A percentile compares a stretch with the other conserved stretches of the same genome.
Conservation (phyloP, 1,140 invertebrate species). For the Hirudo medicinalis region DNA sequence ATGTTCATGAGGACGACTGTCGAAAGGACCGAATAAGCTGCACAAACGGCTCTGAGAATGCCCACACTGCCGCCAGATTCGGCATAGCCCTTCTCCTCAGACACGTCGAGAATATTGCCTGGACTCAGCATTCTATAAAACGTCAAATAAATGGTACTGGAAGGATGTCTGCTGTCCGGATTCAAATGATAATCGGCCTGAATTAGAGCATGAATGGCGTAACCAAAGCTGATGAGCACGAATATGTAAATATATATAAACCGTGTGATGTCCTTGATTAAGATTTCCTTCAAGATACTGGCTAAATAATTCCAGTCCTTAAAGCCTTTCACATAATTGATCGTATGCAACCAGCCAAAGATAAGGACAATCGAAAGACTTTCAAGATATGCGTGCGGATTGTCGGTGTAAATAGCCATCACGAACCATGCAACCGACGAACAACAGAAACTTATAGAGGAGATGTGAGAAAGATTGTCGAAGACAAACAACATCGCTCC, state of each 20-base stretch:
- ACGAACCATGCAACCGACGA: constrained; percentile 18
- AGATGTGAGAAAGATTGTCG: constrained; percentile 16
- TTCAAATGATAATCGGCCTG: constrained; percentile 12
- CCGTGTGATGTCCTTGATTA: constrained; percentile 23
- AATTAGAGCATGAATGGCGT: constrained; percentile 22
- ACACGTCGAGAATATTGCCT: constrained; percentile 20
- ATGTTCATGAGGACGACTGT: constrained; percentile 24
- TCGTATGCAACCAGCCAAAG: constrained; percentile 24
- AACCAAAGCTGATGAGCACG: constrained; percentile 23
- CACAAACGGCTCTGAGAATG: constrained; percentile 2
- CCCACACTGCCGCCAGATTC: constrained; percentile 11
- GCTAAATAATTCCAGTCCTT: constrained; percentile 22
- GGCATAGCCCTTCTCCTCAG: constrained; percentile 11
- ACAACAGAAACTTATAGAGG: constrained; percentile 14
- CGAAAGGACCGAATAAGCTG: constrained; percentile 22
- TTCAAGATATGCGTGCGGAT: constrained; percentile 16
- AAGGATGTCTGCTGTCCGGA: neutral
- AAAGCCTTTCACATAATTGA: constrained; percentile 24
- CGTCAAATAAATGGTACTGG: constrained; percentile 21
- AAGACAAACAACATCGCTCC: constrained; percentile 15
- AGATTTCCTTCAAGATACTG: constrained; percentile 24
- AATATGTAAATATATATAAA: constrained; percentile 24
- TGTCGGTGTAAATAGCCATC: neutral
- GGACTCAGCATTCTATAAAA: constrained; percentile 24
- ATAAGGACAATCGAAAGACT: constrained; percentile 18